Percentiles rank a stretch among this genome's conserved stretches.
Conservation (phyloP, 53 echinoderm and acorn worm genomes). For the Holothuria leucospilota region DNA sequence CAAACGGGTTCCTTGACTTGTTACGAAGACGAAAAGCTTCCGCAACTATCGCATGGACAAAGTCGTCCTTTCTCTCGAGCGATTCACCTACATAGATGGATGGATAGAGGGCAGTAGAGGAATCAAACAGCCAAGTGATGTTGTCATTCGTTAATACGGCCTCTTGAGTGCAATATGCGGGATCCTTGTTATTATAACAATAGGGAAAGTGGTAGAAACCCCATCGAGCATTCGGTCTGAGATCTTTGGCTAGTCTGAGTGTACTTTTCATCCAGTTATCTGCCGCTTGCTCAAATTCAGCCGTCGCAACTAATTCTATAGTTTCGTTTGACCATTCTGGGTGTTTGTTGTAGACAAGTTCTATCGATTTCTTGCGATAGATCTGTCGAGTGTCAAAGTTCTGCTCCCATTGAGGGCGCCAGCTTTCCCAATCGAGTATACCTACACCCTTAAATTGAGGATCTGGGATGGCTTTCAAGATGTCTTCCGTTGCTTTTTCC, state of each 20-base stretch:
- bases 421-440: conserved; percentile 88
- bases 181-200: conserved; percentile 56
- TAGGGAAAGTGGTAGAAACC: conserved; percentile 86
- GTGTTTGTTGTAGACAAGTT: conserved; percentile 60
- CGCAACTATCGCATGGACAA: conserved; percentile 6
- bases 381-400: conserved; percentile 43
- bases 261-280: conserved; percentile 72
- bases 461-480: conserved; percentile 70
- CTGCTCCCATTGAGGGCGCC: conserved; percentile 75
- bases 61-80: neutral
- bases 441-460: conserved; percentile 69
- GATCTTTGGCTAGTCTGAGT: conserved; percentile 55
- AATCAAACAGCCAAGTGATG: conserved; percentile 81
- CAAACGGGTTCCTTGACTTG: neutral
- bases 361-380: conserved; percentile 63
- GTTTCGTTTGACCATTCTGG: conserved; percentile 65
- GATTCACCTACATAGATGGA: conserved; percentile 75
- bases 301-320: conserved; percentile 64
- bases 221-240: conserved; percentile 77
- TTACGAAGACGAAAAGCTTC: conserved; percentile 42
- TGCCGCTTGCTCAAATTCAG: conserved; percentile 74
- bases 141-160: conserved; percentile 62
- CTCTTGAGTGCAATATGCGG: conserved; percentile 9
- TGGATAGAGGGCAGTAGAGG: conserved; percentile 78
- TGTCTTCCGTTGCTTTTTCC: conserved; percentile 72